Evolutionary conservation across 1,140 invertebrate genomes (phyloP), one percentile per base, ranked within the genome.

Genomic region (Psix sp.): DNA sequence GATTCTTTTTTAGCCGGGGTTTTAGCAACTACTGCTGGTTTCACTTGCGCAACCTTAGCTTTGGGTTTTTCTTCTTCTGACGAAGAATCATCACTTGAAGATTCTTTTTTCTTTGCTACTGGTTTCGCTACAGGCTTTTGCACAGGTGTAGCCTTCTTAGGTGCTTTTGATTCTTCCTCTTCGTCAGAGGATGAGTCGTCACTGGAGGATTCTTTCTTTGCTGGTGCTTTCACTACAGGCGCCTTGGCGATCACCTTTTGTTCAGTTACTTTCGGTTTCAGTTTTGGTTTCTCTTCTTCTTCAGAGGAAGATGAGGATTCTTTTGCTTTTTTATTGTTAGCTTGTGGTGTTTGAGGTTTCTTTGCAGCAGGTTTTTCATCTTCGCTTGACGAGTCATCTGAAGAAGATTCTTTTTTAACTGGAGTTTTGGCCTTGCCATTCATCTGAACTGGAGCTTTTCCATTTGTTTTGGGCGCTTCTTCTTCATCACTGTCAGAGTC

Each of bases 401-500:
- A 67, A 4, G 66, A 60, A 2, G 48, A 40, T 31, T 54, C 48
- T 20, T 38, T 36, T 45, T 67, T 35, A 3, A 11, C 33, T 1
- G 33, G 4, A 33, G 74, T 39, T 59, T 77, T 49, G 17, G 26
- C 7, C 18, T 56, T 51, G 1, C 52, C 68, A 40, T 72, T 66
- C n/a, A 24, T 5, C 65, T 82, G 76, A 21, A 73, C 62, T 4
- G 14, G 11, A 2, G 38, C 5, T 51, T 62, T 51, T 3, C 57
- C 57, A 24, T 62, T 49, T 67, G 60, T 17, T 46, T 70, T 71
- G 79, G 57, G 77, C 0, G 73, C 21, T 4, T 35, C 38, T 45
- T 79, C 62, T 14, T 79, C 66, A 15, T 86, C 81, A 36, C 82
- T 81, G 7, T 83, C 78, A 0, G 86, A 87, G 42, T 82, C 85